phyloP scores from a whole-genome alignment of 2,888 invertebrate genomes.

The Rutpela maculata region DNA sequence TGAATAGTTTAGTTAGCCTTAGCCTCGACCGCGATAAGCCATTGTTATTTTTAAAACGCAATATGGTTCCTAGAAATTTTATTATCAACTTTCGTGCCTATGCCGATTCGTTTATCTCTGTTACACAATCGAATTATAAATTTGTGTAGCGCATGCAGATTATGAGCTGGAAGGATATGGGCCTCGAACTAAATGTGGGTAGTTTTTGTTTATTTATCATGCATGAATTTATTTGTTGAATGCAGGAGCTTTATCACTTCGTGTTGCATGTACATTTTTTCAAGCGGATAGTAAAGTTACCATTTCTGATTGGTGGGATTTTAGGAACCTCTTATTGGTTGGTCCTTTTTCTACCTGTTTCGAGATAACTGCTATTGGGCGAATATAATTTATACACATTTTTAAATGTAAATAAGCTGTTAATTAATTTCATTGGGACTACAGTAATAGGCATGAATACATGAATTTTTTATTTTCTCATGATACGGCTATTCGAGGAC shows the following conservation, averaged over 20 bases:
- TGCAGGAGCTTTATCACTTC: background rate
- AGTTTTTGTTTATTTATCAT: background rate
- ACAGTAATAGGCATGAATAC: too few relatives aligned
- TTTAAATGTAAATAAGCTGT: background rate
- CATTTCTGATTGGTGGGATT: conserved; percentile 6
- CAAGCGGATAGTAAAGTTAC: background rate
- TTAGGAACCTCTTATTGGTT: background rate
- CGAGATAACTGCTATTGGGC: background rate
- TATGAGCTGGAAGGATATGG: background rate
- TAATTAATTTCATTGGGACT: too few relatives aligned
- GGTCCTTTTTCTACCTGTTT: background rate
- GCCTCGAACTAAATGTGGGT: background rate
- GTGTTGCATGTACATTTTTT: background rate
- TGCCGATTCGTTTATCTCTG: conserved; percentile 13
- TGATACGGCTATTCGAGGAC: too few relatives aligned
- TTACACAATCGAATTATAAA: conserved; percentile 12
- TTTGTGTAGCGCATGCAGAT: conserved; percentile 13
- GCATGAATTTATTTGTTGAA: background rate
- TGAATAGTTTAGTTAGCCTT: conserved; percentile 59
- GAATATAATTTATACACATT: background rate
- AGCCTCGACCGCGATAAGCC: conserved; percentile 54
- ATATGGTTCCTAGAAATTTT: conserved; percentile 37
- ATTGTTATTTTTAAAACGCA: conserved; percentile 47
- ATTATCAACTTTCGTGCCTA: conserved; percentile 26
- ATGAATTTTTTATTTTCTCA: too few relatives aligned